Percentiles rank a stretch among this genome's conserved stretches.
Conservation (phyloP, 2,797 vertebrate species). For the Crenichthys baileyi region DNA sequence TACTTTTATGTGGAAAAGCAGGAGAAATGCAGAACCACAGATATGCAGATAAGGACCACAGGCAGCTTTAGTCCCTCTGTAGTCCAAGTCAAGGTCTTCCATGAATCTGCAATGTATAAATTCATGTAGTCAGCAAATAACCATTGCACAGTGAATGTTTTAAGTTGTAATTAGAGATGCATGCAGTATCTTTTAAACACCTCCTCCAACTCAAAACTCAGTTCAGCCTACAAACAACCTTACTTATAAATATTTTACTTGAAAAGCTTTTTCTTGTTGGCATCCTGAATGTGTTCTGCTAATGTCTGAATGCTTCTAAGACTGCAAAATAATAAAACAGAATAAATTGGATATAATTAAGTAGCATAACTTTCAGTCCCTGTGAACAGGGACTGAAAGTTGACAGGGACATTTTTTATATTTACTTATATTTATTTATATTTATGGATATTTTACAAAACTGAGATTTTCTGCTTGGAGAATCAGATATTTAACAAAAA, state of each 20-base stretch:
- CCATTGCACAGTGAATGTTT: conserved; percentile 16
- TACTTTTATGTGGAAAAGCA: conserved; percentile 68
- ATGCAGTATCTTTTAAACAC: not conserved
- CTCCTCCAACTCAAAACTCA: not conserved
- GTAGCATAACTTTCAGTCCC: not conserved
- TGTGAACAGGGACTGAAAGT: not conserved
- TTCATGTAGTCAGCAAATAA: conserved; percentile 56
- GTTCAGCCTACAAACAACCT: not conserved
- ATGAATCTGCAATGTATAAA: conserved; percentile 38
- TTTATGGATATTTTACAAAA: not conserved
- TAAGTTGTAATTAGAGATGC: conserved; percentile 8
- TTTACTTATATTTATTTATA: too few species aligned
- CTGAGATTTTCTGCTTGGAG: not conserved
- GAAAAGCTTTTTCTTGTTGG: not conserved
- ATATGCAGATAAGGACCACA: conserved; percentile 74
- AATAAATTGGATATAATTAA: not conserved
- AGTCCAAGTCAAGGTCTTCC: conserved; percentile 70
- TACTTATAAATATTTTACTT: not conserved
- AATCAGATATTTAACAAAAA: not conserved
- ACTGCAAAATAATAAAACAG: not conserved
- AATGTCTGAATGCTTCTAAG: not conserved
- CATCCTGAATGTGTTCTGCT: not conserved
- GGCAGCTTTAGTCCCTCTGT: conserved; percentile 47
- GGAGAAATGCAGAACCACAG: conserved; percentile 68
- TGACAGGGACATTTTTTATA: too few species aligned